phyloP scores from a whole-genome alignment of 2,888 invertebrate genomes.

The Drosophila koepferae region DNA sequence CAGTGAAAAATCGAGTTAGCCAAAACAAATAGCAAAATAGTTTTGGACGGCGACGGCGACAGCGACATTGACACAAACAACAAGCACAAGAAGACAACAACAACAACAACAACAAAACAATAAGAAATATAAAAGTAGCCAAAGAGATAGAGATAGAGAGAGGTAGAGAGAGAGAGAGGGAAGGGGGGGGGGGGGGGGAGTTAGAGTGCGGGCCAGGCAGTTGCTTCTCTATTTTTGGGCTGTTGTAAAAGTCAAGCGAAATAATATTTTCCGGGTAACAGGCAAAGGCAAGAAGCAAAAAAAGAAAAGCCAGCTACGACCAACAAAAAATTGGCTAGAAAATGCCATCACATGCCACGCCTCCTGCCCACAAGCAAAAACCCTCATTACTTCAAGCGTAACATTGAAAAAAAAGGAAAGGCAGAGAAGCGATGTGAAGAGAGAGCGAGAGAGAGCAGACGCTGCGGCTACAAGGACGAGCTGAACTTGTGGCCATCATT shows the following conservation, averaged over 20 bases:
- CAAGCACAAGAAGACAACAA: conserved; percentile 40
- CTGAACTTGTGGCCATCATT: conserved; percentile 78
- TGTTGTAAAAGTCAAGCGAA: conserved; percentile 81
- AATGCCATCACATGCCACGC: conserved; percentile 5
- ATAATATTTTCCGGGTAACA: conserved; percentile 80
- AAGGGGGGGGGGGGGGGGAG: no score
- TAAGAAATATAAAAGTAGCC: conserved; percentile 55
- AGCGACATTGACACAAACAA: conserved; percentile 65
- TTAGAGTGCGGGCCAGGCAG: neutral
- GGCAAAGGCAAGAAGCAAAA: conserved; percentile 54
- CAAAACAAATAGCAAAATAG: conserved; percentile 80
- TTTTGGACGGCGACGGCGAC: conserved; percentile 61
- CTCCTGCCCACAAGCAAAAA: neutral
- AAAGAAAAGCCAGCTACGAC: conserved; percentile 18
- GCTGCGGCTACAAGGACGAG: conserved; percentile 21
- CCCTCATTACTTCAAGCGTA: conserved; percentile 53
- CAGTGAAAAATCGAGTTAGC: conserved; percentile 80
- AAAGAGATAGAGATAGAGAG: neutral
- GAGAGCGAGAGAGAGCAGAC: conserved; percentile 6
- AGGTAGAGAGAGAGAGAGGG: neutral
- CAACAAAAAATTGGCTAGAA: conserved; percentile 42
- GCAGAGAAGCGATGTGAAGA: neutral
- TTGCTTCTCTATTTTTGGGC: conserved; percentile 47
- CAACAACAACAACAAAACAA: conserved; percentile 34
- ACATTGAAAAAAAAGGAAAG: conserved; percentile 55